Evolutionary conservation across 2,797 vertebrate genomes (phyloP).

Genomic region (Heteromormyrus szaboi): DNA sequence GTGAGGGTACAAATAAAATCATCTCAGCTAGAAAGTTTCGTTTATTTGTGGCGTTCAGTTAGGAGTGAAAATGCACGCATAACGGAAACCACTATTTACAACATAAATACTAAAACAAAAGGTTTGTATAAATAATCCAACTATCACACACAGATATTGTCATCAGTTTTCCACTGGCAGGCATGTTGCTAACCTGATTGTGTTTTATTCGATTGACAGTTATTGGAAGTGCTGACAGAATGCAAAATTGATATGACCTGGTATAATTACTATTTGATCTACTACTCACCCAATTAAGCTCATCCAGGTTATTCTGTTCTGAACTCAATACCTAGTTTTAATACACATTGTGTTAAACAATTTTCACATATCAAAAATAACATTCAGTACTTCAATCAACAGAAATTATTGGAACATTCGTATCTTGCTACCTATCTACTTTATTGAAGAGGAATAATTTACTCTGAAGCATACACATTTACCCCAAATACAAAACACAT

Average conservation of each 20-base stretch:
- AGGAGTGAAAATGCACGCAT: neutral
- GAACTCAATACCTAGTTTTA: neutral
- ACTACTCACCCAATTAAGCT: neutral
- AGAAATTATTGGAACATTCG: neutral
- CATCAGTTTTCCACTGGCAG: neutral
- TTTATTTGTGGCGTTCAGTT: neutral
- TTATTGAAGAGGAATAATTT: neutral
- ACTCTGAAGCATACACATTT: neutral
- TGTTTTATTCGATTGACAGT: neutral
- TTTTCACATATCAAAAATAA: neutral
- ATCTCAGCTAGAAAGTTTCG: neutral
- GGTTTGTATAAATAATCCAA: neutral
- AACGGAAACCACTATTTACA: neutral
- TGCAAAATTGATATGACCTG: neutral
- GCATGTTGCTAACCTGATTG: neutral
- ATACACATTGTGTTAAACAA: neutral
- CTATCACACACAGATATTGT: neutral
- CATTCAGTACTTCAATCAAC: neutral
- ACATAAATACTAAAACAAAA: neutral
- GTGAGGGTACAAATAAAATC: neutral
- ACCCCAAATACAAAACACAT: neutral
- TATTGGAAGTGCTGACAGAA: neutral
- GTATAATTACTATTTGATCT: neutral
- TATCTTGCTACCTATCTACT: neutral
- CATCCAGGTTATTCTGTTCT: neutral